Percentiles rank a stretch among this genome's conserved stretches.
These are phyloP conservation scores for Phaethon lepturus DNA, from an alignment of 2,113 vertebrate genomes.

Conservation along the genomic window DNA sequence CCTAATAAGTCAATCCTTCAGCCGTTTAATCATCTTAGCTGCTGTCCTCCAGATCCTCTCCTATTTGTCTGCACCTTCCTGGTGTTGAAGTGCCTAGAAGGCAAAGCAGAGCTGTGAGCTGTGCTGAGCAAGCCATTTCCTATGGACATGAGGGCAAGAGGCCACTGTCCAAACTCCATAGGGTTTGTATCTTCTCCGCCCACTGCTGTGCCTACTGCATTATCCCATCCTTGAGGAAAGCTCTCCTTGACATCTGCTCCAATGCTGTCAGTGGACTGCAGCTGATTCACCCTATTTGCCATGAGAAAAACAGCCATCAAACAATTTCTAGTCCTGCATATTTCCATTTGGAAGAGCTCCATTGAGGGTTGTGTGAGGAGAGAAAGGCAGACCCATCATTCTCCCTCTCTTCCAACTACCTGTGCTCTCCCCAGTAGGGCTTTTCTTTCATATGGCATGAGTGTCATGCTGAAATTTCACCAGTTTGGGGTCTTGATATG, in stretches of 20 bases:
- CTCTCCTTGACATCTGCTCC: not conserved
- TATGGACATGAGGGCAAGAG: not conserved
- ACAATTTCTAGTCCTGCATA: not conserved
- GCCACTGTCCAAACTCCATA: not conserved
- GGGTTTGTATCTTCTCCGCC: not conserved
- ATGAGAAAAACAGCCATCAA: not conserved
- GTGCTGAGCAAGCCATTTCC: not conserved
- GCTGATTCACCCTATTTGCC: not conserved
- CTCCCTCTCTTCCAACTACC: not conserved
- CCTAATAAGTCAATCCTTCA: slow-evolving; percentile 53
- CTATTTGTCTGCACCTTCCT: slow-evolving; percentile 49
- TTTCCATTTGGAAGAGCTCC: not conserved
- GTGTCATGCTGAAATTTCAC: not conserved
- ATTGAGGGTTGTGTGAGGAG: rapidly evolving
- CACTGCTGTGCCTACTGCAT: not conserved
- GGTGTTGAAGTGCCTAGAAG: not conserved
- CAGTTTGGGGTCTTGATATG: not conserved
- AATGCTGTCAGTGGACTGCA: not conserved
- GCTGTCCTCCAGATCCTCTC: slow-evolving; percentile 49
- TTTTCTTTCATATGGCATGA: not conserved
- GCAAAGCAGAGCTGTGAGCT: not conserved
- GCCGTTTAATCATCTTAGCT: slow-evolving; percentile 68
- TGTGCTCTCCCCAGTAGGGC: not conserved
- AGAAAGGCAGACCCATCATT: not conserved
- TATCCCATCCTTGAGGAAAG: not conserved